Base-by-base conservation (phyloP, 2,888 invertebrate species). In the Pseudolycoriella hygida region DNA sequence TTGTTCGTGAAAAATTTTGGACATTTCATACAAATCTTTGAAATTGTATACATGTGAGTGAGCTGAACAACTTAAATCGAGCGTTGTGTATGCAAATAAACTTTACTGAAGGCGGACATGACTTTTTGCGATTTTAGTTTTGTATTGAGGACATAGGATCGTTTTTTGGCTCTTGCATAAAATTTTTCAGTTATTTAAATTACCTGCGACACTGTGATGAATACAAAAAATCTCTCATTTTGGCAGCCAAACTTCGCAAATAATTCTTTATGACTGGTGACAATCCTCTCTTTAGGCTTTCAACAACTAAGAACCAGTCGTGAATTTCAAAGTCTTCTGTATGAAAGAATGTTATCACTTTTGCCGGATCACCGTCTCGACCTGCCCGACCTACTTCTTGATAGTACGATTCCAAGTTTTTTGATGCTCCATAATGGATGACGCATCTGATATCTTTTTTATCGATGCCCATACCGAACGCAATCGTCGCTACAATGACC, bases 371-470 rank as follows among this genome's bases (percentile, higher is more conserved):
- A 6, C 80, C 79, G 63, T 83, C 82, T 50, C 83, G 64, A 1
- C 83, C 82, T 18, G 80, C 81, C 48, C 81, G 66, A 2, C 82
- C 82, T 15, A 80, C 75, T 61, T 83, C 81, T 60, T 83, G 82
- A 57, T 81, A 82, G 58, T 81, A 83, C 1, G 74, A 71, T 58
- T 81, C 81, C 40, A 81, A 68, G 54, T 77, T 76, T 50, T 69
- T 72, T 0, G 81, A 75, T 10, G 74, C 70, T 40, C 81, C 81
- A 59, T 79, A 81, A 61, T 83, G 82, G 38, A 82, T 73, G 15
- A 83, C 72, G 42, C 67, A 66, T 30, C 80, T 67, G 1, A 82
- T 74, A 62, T 82, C 79, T 8, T 76, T 75, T 57, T 79, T 79
- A 58, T 80, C 77, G 40, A 80, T 79, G 12, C 80, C 79, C 79